Evolutionary conservation across 1,140 invertebrate species (phyloP).

Genomic region (Charaxes varanes): DNA sequence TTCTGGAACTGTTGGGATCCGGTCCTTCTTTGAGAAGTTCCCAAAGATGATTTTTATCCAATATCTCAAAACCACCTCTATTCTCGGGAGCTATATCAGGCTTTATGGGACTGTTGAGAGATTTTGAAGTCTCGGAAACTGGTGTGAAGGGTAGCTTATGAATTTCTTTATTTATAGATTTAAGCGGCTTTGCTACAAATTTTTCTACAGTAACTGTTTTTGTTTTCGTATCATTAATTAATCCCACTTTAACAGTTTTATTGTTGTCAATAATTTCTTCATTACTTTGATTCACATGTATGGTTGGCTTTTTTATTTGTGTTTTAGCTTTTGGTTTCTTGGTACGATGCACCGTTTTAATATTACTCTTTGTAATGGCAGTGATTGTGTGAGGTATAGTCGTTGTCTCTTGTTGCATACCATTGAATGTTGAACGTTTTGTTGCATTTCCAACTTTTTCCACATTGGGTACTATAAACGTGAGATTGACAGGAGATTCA

Average conservation of each 20-base stretch:
- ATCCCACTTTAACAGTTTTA: constrained; percentile 22
- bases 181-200: constrained; percentile 45
- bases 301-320: constrained; percentile 50
- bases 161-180: constrained; percentile 75
- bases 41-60: constrained; percentile 77
- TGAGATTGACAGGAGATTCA: background rate
- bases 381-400: constrained; percentile 41
- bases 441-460: constrained; percentile 12
- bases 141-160: constrained; percentile 65
- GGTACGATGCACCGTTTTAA: constrained; percentile 52
- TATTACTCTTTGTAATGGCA: constrained; percentile 56
- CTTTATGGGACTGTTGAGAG: constrained; percentile 38
- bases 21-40: constrained; percentile 75
- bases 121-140: constrained; percentile 68
- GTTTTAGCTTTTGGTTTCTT: constrained; percentile 52
- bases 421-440: constrained; percentile 3
- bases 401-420: constrained; percentile 22
- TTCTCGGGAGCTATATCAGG: constrained; percentile 69
- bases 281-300: constrained; percentile 24
- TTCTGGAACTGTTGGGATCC: constrained; percentile 38
- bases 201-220: constrained; percentile 28
- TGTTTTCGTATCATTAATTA: constrained; percentile 39
- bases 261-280: constrained; percentile 26
- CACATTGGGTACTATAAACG: background rate
- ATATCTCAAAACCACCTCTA: constrained; percentile 72